Conservation (phyloP, 2,797 vertebrate genomes). For the Coccyzus lansbergi region DNA sequence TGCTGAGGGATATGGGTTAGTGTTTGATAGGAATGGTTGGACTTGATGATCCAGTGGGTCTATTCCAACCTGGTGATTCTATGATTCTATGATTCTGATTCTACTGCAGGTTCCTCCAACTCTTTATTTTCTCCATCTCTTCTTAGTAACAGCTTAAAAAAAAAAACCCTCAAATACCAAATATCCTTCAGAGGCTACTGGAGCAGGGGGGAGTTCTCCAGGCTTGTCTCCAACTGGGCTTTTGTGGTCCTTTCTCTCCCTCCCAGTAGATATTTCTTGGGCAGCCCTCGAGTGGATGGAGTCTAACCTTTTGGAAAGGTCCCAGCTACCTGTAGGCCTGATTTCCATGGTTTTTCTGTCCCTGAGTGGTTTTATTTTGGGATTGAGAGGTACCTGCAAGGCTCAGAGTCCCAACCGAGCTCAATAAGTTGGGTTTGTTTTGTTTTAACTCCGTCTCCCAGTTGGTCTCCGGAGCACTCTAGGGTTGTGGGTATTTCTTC, state of each 20-base stretch:
- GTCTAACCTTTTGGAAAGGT: constrained; percentile 48
- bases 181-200: background rate
- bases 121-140: background rate
- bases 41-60: too few relatives aligned
- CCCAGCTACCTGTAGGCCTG: constrained; percentile 18
- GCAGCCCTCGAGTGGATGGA: background rate
- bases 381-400: constrained; percentile 10
- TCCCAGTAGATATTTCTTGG: background rate
- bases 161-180: too few relatives aligned
- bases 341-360: constrained; percentile 7
- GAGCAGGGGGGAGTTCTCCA: constrained; percentile 19
- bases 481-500: constrained; percentile 71
- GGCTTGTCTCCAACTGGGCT: constrained; percentile 6
- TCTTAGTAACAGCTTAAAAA: background rate
- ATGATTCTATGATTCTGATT: too few relatives aligned
- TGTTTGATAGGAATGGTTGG: too few relatives aligned
- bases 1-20: too few relatives aligned
- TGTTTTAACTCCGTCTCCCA: background rate
- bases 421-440: constrained; percentile 40
- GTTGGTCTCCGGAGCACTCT: constrained; percentile 49
- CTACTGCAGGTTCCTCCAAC: background rate
- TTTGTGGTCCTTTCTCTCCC: background rate
- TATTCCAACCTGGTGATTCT: too few relatives aligned
- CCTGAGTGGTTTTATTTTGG: background rate
- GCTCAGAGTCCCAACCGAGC: constrained; percentile 56